A percentile compares a stretch with the other conserved stretches of the same genome.
Conservation (phyloP, 1,140 invertebrate genomes). For the Dendrolimus punctatus region DNA sequence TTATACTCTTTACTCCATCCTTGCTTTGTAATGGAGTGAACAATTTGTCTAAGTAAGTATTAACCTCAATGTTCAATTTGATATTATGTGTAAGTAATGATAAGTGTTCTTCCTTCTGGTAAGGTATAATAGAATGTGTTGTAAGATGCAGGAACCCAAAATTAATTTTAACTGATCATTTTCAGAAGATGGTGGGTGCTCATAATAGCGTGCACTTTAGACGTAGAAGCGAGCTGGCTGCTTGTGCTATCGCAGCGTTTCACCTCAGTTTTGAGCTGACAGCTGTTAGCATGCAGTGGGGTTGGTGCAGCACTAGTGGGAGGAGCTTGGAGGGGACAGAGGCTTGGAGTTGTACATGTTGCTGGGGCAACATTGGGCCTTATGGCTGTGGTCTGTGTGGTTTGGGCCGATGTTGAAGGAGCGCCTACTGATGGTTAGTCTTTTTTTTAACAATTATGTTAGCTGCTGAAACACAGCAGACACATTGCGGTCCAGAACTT, state of each 20-base stretch:
- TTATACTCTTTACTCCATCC: constrained; percentile 83
- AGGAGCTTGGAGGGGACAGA: constrained; percentile 80
- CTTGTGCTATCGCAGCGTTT: constrained; percentile 63
- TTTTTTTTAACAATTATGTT: constrained; percentile 5
- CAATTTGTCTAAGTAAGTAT: constrained; percentile 76
- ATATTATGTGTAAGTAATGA: not conserved
- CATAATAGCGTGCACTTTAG: constrained; percentile 62
- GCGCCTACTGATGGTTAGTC: constrained; percentile 74
- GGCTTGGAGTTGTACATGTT: constrained; percentile 80
- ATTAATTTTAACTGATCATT: constrained; percentile 9
- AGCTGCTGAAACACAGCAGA: not conserved
- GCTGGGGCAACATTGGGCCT: constrained; percentile 86
- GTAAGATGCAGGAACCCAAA: too few species aligned
- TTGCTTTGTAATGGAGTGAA: constrained; percentile 80
- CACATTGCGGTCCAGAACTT: too few species aligned
- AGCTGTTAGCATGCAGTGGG: constrained; percentile 90
- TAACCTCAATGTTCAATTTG: not conserved
- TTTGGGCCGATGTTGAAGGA: constrained; percentile 87
- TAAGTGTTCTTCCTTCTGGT: too few species aligned
- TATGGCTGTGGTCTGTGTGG: constrained; percentile 86
- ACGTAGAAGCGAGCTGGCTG: constrained; percentile 75
- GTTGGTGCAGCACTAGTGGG: constrained; percentile 86
- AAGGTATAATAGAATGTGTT: too few species aligned
- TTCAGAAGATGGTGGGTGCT: constrained; percentile 55
- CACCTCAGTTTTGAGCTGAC: constrained; percentile 73